Conservation (phyloP, 92 coral and sea anemone species). For the Heteractis magnifica region DNA sequence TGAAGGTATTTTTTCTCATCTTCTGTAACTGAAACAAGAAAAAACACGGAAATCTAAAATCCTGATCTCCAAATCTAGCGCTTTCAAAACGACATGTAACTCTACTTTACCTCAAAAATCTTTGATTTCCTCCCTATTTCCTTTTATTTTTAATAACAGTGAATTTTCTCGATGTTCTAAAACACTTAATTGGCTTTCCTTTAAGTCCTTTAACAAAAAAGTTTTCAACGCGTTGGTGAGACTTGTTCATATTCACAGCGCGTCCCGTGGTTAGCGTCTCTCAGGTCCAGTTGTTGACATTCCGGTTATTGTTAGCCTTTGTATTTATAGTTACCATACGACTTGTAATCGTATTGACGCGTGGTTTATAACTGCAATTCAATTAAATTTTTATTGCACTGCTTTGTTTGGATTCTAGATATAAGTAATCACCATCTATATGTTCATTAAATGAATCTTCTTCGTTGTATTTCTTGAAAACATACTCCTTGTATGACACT, state of each 20-base stretch:
- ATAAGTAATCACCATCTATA: too few species aligned
- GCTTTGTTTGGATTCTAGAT: too few species aligned
- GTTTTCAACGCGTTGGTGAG: neutral
- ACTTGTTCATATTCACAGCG: conserved; percentile 2
- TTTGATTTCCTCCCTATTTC: too few species aligned
- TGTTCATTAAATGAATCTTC: too few species aligned
- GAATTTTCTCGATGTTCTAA: neutral
- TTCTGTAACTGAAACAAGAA: neutral
- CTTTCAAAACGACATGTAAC: neutral
- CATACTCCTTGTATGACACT: too few species aligned
- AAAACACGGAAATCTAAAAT: neutral
- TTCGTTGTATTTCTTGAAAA: too few species aligned
- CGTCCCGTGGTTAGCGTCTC: conserved; percentile 20
- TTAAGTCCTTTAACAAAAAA: neutral
- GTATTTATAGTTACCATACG: neutral
- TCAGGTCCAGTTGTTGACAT: neutral
- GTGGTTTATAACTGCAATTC: neutral
- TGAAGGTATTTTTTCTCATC: conserved; percentile 52
- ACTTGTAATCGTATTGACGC: neutral
- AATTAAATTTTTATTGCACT: neutral
- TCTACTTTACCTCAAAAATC: neutral
- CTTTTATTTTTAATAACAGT: neutral
- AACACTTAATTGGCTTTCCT: neutral
- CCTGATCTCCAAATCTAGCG: neutral
- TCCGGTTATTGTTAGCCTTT: neutral